These are phyloP conservation scores for Sweltsa coloradensis DNA, from an alignment of 1,140 invertebrate genomes.

Conservation along the genomic window DNA sequence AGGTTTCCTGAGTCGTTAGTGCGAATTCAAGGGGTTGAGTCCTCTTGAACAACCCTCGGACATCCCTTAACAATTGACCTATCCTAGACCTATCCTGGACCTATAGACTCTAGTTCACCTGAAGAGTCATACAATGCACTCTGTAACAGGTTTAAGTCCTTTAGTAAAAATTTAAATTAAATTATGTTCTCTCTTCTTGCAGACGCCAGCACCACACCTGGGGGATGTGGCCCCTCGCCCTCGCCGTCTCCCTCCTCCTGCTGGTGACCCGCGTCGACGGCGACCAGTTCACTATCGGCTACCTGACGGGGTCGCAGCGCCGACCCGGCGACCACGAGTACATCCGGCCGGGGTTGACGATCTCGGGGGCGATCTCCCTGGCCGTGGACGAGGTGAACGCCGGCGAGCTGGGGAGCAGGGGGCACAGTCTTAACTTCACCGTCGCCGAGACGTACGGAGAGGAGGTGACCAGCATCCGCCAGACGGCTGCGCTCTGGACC, in stretches of 20 bases:
- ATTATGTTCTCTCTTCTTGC: no score
- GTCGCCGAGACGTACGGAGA: conserved; percentile 87
- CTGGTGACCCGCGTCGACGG: background rate
- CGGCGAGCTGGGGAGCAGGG: conserved; percentile 22
- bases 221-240: conserved; percentile 4
- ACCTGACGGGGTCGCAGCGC: conserved; percentile 52
- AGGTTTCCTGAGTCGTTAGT: no score
- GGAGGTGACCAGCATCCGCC: conserved; percentile 70
- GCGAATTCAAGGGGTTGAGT: no score
- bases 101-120: no score
- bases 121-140: no score
- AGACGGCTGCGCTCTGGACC: conserved; percentile 77
- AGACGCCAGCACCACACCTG: no score
- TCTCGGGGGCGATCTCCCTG: conserved; percentile 73
- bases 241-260: background rate
- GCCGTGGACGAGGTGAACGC: conserved; percentile 51
- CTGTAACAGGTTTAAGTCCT: no score
- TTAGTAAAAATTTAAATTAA: no score
- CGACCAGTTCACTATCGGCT: conserved; percentile 23
- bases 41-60: no score
- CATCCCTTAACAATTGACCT: no score
- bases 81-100: no score
- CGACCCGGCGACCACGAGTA: conserved; percentile 62
- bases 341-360: conserved; percentile 54
- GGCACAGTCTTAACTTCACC: conserved; percentile 62